These are phyloP conservation scores for Drosophila flavopinicola DNA, from an alignment of 2,888 invertebrate species.

Conservation along the genomic window DNA sequence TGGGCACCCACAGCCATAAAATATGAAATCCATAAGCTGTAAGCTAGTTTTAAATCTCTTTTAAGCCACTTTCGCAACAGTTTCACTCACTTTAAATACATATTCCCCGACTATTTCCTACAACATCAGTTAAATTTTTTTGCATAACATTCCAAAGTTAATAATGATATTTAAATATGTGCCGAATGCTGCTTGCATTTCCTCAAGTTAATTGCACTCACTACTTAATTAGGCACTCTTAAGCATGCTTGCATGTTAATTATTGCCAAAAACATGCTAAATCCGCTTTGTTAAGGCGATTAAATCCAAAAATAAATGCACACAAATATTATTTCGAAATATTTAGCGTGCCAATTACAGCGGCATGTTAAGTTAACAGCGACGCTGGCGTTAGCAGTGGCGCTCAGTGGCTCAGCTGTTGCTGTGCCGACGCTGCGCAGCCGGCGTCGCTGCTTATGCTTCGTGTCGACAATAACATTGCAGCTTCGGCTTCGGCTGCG, in stretches of 20 bases:
- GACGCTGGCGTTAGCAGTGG: conserved; percentile 16
- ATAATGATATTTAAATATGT: conserved; percentile 8
- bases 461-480: conserved; percentile 42
- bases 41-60: not conserved
- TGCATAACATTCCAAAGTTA: conserved; percentile 22
- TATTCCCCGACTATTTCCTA: conserved; percentile 23
- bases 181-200: too few species aligned
- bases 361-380: conserved; percentile 30
- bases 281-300: conserved; percentile 18
- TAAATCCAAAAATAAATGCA: conserved; percentile 21
- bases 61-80: not conserved
- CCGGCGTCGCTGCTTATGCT: conserved; percentile 46
- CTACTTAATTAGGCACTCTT: conserved; percentile 27
- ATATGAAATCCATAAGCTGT: not conserved
- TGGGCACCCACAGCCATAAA: not conserved
- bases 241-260: conserved; percentile 46
- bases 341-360: conserved; percentile 6
- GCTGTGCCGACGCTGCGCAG: conserved; percentile 28
- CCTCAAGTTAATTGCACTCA: conserved; percentile 35
- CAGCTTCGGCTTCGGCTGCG: conserved; percentile 39
- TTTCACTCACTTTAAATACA: not conserved
- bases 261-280: conserved; percentile 44
- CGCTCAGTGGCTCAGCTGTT: conserved; percentile 19
- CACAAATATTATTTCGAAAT: conserved; percentile 14
- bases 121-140: conserved; percentile 4